Percentiles rank a stretch among this genome's conserved stretches.
Evolutionary conservation across 2,113 vertebrate species (phyloP).

Genomic region (Piaya cayana): DNA sequence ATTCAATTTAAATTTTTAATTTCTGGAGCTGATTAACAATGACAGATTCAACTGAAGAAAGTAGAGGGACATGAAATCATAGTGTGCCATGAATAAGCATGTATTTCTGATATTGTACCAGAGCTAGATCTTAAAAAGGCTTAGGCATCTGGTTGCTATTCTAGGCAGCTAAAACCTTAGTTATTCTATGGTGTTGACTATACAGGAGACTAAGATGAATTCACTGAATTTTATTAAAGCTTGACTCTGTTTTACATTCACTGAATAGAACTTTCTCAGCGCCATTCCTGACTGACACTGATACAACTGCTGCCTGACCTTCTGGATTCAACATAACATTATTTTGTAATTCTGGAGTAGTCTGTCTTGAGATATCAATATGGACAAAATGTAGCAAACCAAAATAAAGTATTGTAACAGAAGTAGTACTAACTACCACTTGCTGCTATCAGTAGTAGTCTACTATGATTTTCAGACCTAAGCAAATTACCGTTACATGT

Average conservation of each 20-base stretch:
- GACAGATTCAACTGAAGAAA: not conserved
- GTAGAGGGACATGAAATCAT: not conserved
- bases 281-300: not conserved
- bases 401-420: not conserved
- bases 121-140: not conserved
- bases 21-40: not conserved
- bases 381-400: not conserved
- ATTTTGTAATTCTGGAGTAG: not conserved
- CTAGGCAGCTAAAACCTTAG: not conserved
- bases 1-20: not conserved
- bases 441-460: not conserved
- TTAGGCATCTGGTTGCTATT: not conserved
- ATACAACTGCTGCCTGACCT: not conserved
- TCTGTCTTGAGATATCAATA: not conserved
- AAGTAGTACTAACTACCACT: not conserved
- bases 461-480: slow-evolving; percentile 4
- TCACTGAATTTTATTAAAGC: not conserved
- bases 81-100: not conserved
- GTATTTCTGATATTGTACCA: not conserved
- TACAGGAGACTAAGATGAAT: not conserved
- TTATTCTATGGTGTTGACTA: not conserved
- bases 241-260: not conserved
- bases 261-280: not conserved
- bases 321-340: not conserved
- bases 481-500: not conserved